phyloP scores from a whole-genome alignment of 1,140 invertebrate genomes.

The Ericerus pela region DNA sequence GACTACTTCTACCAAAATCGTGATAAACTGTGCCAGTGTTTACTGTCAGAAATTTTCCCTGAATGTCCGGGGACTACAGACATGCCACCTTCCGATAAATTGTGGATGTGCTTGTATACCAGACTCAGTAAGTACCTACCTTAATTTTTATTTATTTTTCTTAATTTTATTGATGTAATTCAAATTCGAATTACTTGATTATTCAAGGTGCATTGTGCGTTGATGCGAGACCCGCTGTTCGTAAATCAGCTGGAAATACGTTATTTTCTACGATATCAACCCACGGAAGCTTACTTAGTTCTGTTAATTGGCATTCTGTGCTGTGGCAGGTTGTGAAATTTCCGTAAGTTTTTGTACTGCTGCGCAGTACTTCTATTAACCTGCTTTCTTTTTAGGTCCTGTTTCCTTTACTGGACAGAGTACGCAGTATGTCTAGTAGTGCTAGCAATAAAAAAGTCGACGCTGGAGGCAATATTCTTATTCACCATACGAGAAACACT shows the following conservation, averaged over 20 bases:
- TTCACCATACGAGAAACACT: constrained; percentile 96
- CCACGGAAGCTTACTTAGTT: constrained; percentile 75
- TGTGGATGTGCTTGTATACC: constrained; percentile 91
- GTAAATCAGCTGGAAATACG: constrained; percentile 97
- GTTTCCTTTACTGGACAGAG: constrained; percentile 90
- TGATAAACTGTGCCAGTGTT: constrained; percentile 53
- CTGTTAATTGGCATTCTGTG: constrained; percentile 77
- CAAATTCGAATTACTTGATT: not conserved
- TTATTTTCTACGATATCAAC: constrained; percentile 93
- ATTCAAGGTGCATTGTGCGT: constrained; percentile 76
- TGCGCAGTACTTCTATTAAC: not conserved
- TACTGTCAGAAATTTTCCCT: constrained; percentile 41
- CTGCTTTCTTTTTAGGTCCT: constrained; percentile 44
- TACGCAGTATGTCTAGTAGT: constrained; percentile 70
- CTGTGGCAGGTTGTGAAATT: constrained; percentile 47
- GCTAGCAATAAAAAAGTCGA: constrained; percentile 90
- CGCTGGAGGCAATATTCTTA: constrained; percentile 81
- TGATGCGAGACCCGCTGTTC: constrained; percentile 82
- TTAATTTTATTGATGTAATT: not conserved
- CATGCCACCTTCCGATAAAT: constrained; percentile 76
- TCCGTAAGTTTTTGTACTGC: not conserved
- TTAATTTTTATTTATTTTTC: constrained; percentile 3
- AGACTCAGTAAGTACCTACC: constrained; percentile 44
- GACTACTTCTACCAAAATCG: constrained; percentile 94
- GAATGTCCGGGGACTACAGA: constrained; percentile 66